phyloP scores from a whole-genome alignment of 2,888 invertebrate genomes.

The Zaprionus obscuricornis region DNA sequence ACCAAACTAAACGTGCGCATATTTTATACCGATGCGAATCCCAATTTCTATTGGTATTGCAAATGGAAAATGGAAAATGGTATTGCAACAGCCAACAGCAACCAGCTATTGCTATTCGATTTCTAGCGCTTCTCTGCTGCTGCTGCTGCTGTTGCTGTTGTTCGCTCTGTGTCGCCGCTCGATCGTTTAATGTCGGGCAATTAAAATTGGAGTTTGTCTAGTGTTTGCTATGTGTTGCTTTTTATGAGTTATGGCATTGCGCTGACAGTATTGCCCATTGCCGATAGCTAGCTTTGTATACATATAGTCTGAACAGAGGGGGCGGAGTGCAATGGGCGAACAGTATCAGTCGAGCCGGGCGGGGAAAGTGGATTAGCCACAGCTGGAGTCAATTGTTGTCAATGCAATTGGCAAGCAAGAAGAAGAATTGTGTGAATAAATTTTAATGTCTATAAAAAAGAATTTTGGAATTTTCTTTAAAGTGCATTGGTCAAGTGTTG shows the following conservation, averaged over 20 bases:
- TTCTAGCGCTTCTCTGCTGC: not conserved
- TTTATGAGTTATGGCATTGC: constrained; percentile 67
- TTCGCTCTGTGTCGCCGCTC: constrained; percentile 31
- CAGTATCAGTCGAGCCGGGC: not conserved
- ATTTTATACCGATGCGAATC: constrained; percentile 70
- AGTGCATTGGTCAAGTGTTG: no score
- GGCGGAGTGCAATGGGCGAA: constrained; percentile 31
- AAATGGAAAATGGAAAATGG: constrained; percentile 35
- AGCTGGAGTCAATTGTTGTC: constrained; percentile 46
- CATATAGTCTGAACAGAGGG: constrained; percentile 41
- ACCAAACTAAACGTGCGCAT: constrained; percentile 77
- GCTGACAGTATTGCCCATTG: constrained; percentile 56
- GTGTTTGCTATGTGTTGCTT: constrained; percentile 44
- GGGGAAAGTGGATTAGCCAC: constrained; percentile 25
- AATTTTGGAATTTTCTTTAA: no score
- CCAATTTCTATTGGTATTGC: constrained; percentile 34
- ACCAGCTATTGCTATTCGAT: constrained; percentile 9
- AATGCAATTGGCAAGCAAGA: constrained; percentile 34
- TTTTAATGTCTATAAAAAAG: no score
- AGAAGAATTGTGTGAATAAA: constrained; percentile 24
- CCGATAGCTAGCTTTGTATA: constrained; percentile 15
- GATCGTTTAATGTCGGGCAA: constrained; percentile 79
- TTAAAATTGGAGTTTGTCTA: constrained; percentile 67
- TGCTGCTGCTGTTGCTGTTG: constrained; percentile 5
- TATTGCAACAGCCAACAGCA: constrained; percentile 7